Conservation (phyloP, 2,797 vertebrate genomes). For the Smutsia temminckii region DNA sequence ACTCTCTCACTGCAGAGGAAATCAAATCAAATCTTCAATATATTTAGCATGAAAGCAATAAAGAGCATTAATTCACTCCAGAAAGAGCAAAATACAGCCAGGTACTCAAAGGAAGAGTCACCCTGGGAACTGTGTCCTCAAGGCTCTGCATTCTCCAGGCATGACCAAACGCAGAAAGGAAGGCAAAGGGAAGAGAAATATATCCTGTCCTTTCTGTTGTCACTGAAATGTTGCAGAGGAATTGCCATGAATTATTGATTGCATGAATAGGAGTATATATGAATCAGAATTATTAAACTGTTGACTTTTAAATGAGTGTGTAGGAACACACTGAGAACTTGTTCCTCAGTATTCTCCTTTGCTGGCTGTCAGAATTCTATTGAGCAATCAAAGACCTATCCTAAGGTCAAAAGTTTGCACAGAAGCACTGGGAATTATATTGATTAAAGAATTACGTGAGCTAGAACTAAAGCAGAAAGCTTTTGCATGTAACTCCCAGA, state of each 20-base stretch:
- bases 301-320: slow-evolving; percentile 61
- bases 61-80: slow-evolving; percentile 83
- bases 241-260: slow-evolving; percentile 82
- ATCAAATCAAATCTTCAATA: slow-evolving; percentile 84
- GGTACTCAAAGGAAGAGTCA: slow-evolving; percentile 90
- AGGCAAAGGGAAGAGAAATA: slow-evolving; percentile 72
- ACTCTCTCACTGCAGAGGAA: slow-evolving; percentile 76
- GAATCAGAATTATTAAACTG: slow-evolving; percentile 76
- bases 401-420: slow-evolving; percentile 72
- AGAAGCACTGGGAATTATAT: slow-evolving; percentile 50
- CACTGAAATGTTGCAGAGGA: slow-evolving; percentile 80
- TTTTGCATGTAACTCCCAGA: neutral
- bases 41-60: slow-evolving; percentile 86
- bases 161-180: slow-evolving; percentile 82
- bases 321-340: slow-evolving; percentile 49
- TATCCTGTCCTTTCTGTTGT: slow-evolving; percentile 82
- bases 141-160: slow-evolving; percentile 86
- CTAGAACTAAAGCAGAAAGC: neutral
- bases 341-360: neutral
- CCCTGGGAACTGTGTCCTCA: slow-evolving; percentile 96
- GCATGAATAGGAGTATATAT: neutral
- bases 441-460: slow-evolving; percentile 62
- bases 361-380: slow-evolving; percentile 63
- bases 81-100: slow-evolving; percentile 80
- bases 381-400: slow-evolving; percentile 71